Evolutionary conservation across 2,113 vertebrate species (phyloP).

Genomic region (Apaloderma vittatum): DNA sequence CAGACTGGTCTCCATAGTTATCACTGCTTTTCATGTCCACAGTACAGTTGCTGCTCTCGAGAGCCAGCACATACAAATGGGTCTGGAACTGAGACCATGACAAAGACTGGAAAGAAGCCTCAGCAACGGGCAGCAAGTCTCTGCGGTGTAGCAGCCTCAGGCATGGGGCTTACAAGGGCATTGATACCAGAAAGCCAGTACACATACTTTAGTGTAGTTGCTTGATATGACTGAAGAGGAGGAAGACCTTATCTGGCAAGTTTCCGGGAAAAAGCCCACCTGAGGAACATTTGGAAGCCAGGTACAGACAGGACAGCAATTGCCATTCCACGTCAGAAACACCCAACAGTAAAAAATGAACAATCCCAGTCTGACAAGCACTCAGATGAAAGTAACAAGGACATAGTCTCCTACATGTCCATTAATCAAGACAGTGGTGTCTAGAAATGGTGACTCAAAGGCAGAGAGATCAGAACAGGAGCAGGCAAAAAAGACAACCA

Average conservation of each 20-base stretch:
- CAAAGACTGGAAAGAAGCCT: neutral
- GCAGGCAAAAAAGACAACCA: neutral
- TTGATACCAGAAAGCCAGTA: neutral
- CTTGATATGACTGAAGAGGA: neutral
- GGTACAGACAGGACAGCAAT: neutral
- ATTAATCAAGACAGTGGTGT: neutral
- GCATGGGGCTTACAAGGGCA: neutral
- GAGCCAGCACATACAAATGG: neutral
- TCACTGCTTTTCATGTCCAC: neutral
- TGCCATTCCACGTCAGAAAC: neutral
- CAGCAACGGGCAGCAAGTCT: neutral
- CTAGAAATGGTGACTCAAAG: neutral
- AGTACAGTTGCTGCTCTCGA: neutral
- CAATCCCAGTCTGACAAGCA: neutral
- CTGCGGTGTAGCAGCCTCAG: neutral
- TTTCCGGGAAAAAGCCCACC: neutral
- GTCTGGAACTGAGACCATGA: neutral
- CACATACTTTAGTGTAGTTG: neutral
- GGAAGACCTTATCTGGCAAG: neutral
- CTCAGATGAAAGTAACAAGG: neutral
- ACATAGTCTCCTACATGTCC: neutral
- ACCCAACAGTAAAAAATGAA: neutral
- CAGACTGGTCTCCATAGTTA: neutral
- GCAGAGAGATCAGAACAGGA: neutral
- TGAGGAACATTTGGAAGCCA: neutral